Conservation (phyloP, 2,113 vertebrate genomes). For the Porphyrio hochstetteri region DNA sequence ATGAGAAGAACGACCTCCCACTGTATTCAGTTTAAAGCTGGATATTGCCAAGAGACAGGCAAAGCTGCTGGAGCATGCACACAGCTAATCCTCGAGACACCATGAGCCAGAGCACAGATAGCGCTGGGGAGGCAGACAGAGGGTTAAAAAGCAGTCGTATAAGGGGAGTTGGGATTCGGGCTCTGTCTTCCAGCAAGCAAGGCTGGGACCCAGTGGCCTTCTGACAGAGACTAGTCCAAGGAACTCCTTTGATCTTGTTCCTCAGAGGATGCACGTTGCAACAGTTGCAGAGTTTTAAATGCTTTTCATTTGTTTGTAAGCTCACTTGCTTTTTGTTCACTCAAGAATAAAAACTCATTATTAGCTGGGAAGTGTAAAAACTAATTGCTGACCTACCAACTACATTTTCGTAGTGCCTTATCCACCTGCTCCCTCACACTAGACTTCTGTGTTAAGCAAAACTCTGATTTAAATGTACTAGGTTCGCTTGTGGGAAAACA, state of each 20-base stretch:
- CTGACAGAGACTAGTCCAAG: neutral
- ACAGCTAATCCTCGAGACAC: neutral
- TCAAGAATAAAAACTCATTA: neutral
- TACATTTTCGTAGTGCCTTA: neutral
- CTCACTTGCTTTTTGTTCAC: neutral
- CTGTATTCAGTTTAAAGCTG: neutral
- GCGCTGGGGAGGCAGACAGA: neutral
- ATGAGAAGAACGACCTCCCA: constrained; percentile 13
- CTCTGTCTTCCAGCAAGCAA: neutral
- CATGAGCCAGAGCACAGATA: constrained; percentile 33
- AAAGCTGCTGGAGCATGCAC: neutral
- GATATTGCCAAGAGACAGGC: neutral
- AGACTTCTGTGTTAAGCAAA: neutral
- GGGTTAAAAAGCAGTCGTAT: neutral
- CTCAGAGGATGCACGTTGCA: neutral
- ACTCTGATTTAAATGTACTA: neutral
- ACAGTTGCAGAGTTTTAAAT: neutral
- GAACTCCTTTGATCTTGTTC: neutral
- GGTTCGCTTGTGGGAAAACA: neutral
- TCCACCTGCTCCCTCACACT: neutral
- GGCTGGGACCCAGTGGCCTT: neutral
- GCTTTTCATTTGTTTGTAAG: neutral
- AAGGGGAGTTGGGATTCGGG: neutral
- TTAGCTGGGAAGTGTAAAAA: neutral
- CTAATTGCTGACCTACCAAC: neutral